Base-by-base conservation (phyloP, 2,797 vertebrate genomes). In the Gallinago stenura region DNA sequence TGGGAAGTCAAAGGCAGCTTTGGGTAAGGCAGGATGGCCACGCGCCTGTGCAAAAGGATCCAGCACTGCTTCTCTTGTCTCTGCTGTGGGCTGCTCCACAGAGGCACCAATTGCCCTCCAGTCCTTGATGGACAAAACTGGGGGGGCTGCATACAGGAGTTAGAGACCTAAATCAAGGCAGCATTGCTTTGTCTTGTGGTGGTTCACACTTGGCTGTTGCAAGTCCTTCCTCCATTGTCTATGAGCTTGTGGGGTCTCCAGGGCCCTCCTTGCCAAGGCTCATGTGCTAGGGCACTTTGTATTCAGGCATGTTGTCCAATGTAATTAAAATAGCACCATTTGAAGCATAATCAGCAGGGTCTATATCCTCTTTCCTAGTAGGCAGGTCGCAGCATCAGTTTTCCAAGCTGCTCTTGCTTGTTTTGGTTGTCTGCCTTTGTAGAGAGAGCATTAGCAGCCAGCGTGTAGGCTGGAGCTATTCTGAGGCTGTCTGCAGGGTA, bases 401-500 rank as follows among this genome's bases (percentile, higher is more conserved):
- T 88, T 77, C 86, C n/a, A 37, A 57, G 64, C 79, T 51, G 79
- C 51, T 93, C 73, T 58, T 41, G 35, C 82, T 72, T 71, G 76
- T 43, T 93, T 58, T 68, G 84, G 25, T 90, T 54, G 70, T 30
- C 46, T 56, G 31, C 57, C 81, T 79, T 18, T 24, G 78, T 6
- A 33, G 6, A 71, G 65, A 22, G n/a, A 21, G 13, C 39, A 4
- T 9, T 50, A 58, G 45, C 61, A 80, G 94, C 78, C 89, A 45
- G 66, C 8, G 80, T 91, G 94, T 80, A 75, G 87, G 89, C 89
- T 73, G 97, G 6, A 88, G 89, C 91, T 98, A 94, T 98, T 97
- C 97, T 93, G 89, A 96, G 96, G 72, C 96, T 95, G 97, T 89
- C 97, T 93, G 96, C 77, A 35, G 82, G 83, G 31, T 93, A 78